A percentile compares a stretch with the other conserved stretches of the same genome.
These are phyloP conservation scores for Melinaea marsaeus DNA, from an alignment of 2,888 invertebrate genomes.

Conservation along the genomic window DNA sequence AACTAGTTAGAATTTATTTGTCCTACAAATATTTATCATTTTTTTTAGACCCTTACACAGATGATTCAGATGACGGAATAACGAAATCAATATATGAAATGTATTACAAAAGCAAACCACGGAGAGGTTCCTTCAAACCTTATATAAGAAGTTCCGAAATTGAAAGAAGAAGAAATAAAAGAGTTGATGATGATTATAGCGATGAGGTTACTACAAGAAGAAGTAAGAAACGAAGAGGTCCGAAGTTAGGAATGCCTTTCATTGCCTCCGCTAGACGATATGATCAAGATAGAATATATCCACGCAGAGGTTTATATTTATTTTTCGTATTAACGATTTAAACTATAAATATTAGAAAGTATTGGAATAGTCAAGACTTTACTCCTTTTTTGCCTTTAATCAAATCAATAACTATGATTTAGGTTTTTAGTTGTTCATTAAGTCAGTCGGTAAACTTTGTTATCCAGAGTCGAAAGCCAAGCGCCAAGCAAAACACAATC, in stretches of 20 bases:
- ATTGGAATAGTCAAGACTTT: no score
- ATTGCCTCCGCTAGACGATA: slow-evolving; percentile 32
- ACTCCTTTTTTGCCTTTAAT: no score
- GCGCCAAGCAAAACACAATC: not conserved
- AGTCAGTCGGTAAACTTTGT: not conserved
- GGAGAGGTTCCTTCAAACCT: slow-evolving; percentile 27
- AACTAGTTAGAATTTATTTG: not conserved
- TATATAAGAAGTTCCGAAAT: slow-evolving; percentile 29
- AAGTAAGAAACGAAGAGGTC: slow-evolving; percentile 18
- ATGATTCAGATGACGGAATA: slow-evolving; percentile 55
- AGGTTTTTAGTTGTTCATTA: not conserved
- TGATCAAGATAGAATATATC: slow-evolving; percentile 8
- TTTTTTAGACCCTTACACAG: slow-evolving; percentile 34
- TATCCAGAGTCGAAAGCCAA: not conserved
- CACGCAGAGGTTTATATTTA: slow-evolving; percentile 22
- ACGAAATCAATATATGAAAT: slow-evolving; percentile 68
- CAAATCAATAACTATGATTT: slow-evolving; percentile 8
- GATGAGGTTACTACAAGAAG: slow-evolving; percentile 19
- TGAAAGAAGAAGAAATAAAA: slow-evolving; percentile 31
- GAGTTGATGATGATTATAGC: slow-evolving; percentile 15
- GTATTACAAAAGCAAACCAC: slow-evolving; percentile 54
- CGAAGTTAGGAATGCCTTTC: slow-evolving; percentile 35
- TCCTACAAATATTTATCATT: slow-evolving; percentile 9
- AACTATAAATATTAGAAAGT: no score
- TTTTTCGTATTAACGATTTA: not conserved